phyloP scores from a whole-genome alignment of 2,113 vertebrate genomes.

The Rafetus swinhoei region DNA sequence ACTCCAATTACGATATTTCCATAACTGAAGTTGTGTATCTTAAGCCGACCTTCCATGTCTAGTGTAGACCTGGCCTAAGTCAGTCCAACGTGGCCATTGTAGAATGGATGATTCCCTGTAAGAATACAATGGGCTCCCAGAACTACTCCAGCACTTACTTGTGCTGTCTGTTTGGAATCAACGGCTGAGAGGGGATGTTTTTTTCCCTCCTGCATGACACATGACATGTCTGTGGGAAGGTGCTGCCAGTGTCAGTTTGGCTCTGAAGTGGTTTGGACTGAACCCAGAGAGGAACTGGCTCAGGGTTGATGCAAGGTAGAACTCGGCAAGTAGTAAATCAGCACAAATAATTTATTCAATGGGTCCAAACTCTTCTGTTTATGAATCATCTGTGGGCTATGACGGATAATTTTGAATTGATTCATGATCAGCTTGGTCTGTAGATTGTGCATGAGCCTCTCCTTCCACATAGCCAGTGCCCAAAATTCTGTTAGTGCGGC shows the following conservation, averaged over 20 bases:
- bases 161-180: neutral
- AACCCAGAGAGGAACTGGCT: neutral
- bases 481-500: neutral
- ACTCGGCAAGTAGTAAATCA: too few relatives aligned
- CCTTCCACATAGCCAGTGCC: neutral
- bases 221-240: neutral
- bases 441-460: neutral
- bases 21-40: too few relatives aligned
- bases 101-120: neutral
- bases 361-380: neutral
- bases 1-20: too few relatives aligned
- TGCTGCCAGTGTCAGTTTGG: neutral
- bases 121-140: neutral
- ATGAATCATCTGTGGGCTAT: neutral
- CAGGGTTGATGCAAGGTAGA: neutral
- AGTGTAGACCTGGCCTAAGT: fast-evolving
- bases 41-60: too few relatives aligned
- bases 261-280: too few relatives aligned
- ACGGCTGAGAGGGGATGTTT: neutral
- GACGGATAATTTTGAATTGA: neutral
- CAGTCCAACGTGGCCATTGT: fast-evolving
- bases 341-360: neutral
- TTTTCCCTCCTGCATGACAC: neutral
- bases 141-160: neutral
- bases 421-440: neutral